Evolutionary conservation across 2,113 vertebrate genomes (phyloP).

Genomic region (Ameiurus melas): DNA sequence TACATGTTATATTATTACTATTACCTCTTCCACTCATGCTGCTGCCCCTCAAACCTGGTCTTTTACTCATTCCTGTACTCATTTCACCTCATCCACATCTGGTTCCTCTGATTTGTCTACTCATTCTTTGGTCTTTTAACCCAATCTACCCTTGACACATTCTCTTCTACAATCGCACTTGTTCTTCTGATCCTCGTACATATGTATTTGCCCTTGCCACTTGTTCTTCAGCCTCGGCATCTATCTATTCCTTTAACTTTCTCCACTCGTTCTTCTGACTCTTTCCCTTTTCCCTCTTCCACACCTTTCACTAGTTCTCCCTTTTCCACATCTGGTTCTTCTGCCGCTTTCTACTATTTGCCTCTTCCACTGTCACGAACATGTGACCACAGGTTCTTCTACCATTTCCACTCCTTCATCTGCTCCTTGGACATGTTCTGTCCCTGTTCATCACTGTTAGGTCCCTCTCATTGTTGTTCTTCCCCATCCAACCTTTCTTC

Average conservation of each 20-base stretch:
- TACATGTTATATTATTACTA: too few relatives aligned
- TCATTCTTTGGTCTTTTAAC: not conserved
- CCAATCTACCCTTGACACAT: not conserved
- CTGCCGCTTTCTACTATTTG: not conserved
- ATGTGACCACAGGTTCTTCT: not conserved
- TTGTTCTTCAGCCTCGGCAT: not conserved
- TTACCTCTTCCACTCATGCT: too few relatives aligned
- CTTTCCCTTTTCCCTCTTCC: not conserved
- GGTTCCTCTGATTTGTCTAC: not conserved
- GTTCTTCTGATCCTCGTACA: not conserved
- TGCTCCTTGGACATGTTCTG: not conserved
- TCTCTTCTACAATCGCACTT: not conserved
- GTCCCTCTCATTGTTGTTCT: not conserved
- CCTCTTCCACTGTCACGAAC: not conserved
- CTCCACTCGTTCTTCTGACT: too few relatives aligned
- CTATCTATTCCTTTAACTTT: not conserved
- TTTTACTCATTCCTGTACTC: not conserved
- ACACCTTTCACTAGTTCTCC: not conserved
- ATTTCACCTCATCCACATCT: not conserved
- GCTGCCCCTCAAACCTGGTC: too few relatives aligned
- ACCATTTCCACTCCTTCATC: not conserved
- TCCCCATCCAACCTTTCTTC: not conserved
- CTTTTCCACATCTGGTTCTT: constrained; percentile 14
- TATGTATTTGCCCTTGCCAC: not conserved
- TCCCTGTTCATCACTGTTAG: not conserved